Evolutionary conservation across 2,888 invertebrate species (phyloP).

Genomic region (Leucophenga montana): DNA sequence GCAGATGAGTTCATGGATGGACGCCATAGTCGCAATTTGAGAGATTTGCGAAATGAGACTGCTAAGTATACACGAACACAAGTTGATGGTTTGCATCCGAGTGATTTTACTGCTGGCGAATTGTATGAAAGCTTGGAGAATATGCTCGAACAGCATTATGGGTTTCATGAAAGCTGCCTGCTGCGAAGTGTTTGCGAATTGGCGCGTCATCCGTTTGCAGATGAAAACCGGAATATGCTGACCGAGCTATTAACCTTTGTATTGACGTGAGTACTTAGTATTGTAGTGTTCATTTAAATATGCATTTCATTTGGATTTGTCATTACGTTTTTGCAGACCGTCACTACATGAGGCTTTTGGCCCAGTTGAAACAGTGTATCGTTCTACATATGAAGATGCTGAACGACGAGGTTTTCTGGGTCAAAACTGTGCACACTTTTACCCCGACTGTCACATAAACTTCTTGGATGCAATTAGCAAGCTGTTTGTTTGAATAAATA

Average conservation of each 20-base stretch:
- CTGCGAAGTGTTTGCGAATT: conserved; percentile 80
- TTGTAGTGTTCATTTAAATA: background rate
- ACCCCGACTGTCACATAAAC: conserved; percentile 63
- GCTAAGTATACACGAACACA: conserved; percentile 24
- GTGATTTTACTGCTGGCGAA: conserved; percentile 68
- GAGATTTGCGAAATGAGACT: background rate
- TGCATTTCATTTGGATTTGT: background rate
- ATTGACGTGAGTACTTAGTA: conserved; percentile 78
- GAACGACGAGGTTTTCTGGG: conserved; percentile 67
- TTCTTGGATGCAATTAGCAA: conserved; percentile 55
- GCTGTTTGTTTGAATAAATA: conserved; percentile 51
- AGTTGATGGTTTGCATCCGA: conserved; percentile 47
- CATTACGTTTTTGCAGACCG: conserved; percentile 73
- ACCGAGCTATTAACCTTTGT: conserved; percentile 80
- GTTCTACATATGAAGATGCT: conserved; percentile 64
- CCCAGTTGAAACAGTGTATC: conserved; percentile 72
- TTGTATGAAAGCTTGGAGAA: conserved; percentile 62
- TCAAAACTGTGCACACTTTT: conserved; percentile 65
- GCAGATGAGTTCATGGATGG: conserved; percentile 40
- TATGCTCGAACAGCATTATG: conserved; percentile 70
- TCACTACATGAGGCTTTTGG: conserved; percentile 76
- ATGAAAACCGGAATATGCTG: conserved; percentile 75
- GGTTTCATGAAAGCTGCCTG: conserved; percentile 79
- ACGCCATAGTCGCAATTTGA: background rate
- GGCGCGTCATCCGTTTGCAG: conserved; percentile 78